Percentiles rank a stretch among this genome's conserved stretches.
Evolutionary conservation across 2,797 vertebrate species (phyloP).

Genomic region (Coilia nasus): DNA sequence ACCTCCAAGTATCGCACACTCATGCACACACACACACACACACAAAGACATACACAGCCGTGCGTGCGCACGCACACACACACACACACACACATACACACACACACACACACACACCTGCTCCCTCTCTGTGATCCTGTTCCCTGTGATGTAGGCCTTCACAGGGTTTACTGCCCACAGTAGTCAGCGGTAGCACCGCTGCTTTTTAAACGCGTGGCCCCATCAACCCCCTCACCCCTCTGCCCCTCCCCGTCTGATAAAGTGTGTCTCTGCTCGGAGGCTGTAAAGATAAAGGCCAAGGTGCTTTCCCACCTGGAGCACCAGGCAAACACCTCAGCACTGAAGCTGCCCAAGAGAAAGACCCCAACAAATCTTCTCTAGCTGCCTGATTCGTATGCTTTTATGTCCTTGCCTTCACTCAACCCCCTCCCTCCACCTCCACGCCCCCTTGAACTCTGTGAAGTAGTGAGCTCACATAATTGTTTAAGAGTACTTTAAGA

Average conservation of each 20-base stretch:
- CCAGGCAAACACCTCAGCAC: slow-evolving; percentile 51
- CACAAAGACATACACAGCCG: slow-evolving; percentile 57
- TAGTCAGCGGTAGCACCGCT: slow-evolving; percentile 61
- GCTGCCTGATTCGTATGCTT: neutral
- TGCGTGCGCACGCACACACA: neutral
- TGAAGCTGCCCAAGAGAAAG: slow-evolving; percentile 46
- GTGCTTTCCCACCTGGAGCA: slow-evolving; percentile 72
- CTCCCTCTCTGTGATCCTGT: slow-evolving; percentile 48
- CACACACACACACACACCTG: slow-evolving; percentile 45
- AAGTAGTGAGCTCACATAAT: neutral
- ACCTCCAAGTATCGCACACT: neutral
- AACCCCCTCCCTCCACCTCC: neutral
- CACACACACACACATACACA: slow-evolving; percentile 69
- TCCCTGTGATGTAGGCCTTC: slow-evolving; percentile 34
- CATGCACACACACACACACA: neutral
- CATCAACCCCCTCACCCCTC: slow-evolving; percentile 48
- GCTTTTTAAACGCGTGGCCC: slow-evolving; percentile 41
- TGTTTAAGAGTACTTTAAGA: neutral
- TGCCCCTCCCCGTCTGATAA: slow-evolving; percentile 60
- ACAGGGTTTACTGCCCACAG: slow-evolving; percentile 37
- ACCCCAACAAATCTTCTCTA: neutral
- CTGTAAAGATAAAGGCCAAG: slow-evolving; percentile 75
- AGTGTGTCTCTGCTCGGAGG: slow-evolving; percentile 60
- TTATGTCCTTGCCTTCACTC: neutral
- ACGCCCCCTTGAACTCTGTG: neutral